phyloP scores from a whole-genome alignment of 2,797 vertebrate genomes.

The Anguilla marmorata region DNA sequence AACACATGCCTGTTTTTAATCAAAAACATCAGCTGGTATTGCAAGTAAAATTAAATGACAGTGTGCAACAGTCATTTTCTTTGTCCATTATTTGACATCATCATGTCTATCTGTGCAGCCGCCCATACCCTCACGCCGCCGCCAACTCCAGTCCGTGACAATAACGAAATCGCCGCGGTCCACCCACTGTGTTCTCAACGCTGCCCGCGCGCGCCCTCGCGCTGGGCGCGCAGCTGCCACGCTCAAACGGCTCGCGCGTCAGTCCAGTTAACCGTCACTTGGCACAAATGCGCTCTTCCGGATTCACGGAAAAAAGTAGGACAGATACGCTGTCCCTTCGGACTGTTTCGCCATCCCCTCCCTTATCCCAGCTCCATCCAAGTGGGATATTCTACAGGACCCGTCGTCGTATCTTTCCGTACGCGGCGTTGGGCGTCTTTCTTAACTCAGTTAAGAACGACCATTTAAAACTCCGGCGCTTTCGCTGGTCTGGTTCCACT shows the following conservation, averaged over 20 bases:
- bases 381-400: not conserved
- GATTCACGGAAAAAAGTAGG: not conserved
- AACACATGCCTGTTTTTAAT: not conserved
- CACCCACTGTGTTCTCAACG: not conserved
- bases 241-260: not conserved
- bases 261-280: not conserved
- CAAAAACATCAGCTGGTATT: not conserved
- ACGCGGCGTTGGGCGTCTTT: not conserved
- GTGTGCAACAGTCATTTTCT: not conserved
- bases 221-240: not conserved
- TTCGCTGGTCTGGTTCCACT: slow-evolving; percentile 35
- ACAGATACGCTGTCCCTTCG: not conserved
- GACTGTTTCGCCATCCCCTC: not conserved
- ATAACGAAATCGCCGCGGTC: not conserved
- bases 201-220: not conserved
- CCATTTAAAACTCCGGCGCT: slow-evolving; percentile 34
- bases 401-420: not conserved
- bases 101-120: not conserved
- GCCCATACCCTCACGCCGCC: not conserved
- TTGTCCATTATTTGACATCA: not conserved
- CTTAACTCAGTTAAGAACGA: slow-evolving; percentile 32
- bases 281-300: not conserved
- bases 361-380: not conserved
- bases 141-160: not conserved
- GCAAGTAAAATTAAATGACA: not conserved